These are phyloP conservation scores for Erethizon dorsatum DNA, from an alignment of 2,797 vertebrate genomes.

Conservation along the genomic window DNA sequence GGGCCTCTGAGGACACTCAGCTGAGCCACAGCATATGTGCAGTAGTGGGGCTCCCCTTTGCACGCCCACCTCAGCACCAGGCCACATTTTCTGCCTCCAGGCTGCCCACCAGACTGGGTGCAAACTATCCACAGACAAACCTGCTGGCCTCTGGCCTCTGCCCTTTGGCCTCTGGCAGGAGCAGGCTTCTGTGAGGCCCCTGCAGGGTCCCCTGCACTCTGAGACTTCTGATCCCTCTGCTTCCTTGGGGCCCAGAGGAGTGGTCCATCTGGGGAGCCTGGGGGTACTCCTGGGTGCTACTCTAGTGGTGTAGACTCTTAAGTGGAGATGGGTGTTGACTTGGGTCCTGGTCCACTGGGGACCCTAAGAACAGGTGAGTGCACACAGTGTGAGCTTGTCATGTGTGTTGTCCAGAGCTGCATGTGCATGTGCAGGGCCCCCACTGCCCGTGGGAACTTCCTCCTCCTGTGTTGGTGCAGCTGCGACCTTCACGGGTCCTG, in stretches of 20 bases:
- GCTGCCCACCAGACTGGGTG: not conserved
- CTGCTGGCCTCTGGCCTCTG: not conserved
- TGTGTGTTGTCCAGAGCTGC: not conserved
- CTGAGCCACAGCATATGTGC: not conserved
- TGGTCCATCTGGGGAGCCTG: not conserved
- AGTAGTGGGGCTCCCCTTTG: not conserved
- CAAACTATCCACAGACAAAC: not conserved
- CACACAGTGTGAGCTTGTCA: not conserved
- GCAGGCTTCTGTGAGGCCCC: not conserved
- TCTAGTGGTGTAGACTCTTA: not conserved
- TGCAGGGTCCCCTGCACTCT: not conserved
- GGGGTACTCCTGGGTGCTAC: not conserved
- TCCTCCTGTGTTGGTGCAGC: not conserved
- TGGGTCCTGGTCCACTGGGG: not conserved
- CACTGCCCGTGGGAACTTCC: not conserved
- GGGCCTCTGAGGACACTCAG: not conserved
- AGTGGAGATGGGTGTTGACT: too few relatives aligned
- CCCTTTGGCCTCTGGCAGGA: not conserved
- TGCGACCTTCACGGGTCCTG: too few relatives aligned
- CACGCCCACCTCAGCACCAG: not conserved
- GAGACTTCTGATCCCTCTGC: too few relatives aligned
- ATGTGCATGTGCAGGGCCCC: not conserved
- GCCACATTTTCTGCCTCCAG: not conserved
- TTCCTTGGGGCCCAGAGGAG: not conserved
- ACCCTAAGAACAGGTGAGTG: not conserved